A percentile compares a stretch with the other conserved stretches of the same genome.
phyloP scores from a whole-genome alignment of 1,140 invertebrate species.

The Probaryconus sp. region DNA sequence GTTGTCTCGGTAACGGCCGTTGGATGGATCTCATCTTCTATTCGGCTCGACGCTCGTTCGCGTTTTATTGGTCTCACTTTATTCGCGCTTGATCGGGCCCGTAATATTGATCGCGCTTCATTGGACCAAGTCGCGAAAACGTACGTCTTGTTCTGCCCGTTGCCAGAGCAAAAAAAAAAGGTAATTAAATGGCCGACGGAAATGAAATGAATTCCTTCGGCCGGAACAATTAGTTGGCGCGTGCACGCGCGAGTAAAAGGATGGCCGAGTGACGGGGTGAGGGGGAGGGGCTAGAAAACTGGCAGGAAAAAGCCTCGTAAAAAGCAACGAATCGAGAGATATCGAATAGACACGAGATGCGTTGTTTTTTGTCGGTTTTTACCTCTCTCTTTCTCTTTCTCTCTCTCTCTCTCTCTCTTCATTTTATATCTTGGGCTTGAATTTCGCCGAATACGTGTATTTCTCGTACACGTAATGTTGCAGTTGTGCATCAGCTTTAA shows the following conservation, averaged over 20 bases:
- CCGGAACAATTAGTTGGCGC: conserved; percentile 64
- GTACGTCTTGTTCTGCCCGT: conserved; percentile 21
- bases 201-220: conserved; percentile 68
- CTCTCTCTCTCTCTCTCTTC: background rate
- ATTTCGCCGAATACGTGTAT: conserved; percentile 26
- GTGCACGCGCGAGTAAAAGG: conserved; percentile 9
- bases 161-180: conserved; percentile 22
- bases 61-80: conserved; percentile 13
- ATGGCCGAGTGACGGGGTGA: background rate
- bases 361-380: conserved; percentile 1
- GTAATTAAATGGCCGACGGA: conserved; percentile 67
- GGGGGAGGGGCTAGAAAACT: background rate
- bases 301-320: background rate
- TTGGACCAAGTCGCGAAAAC: conserved; percentile 17
- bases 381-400: background rate
- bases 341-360: conserved; percentile 8
- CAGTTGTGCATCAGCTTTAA: conserved; percentile 23
- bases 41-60: background rate
- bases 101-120: conserved; percentile 35
- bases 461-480: conserved; percentile 4
- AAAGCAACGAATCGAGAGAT: conserved; percentile 5
- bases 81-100: conserved; percentile 18
- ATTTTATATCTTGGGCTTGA: conserved; percentile 12
- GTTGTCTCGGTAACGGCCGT: conserved; percentile 23
- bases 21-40: conserved; percentile 7